Percentiles rank a stretch among this genome's conserved stretches.
Evolutionary conservation across 1,140 invertebrate species (phyloP).

Genomic region (Hylaeus volcanicus): DNA sequence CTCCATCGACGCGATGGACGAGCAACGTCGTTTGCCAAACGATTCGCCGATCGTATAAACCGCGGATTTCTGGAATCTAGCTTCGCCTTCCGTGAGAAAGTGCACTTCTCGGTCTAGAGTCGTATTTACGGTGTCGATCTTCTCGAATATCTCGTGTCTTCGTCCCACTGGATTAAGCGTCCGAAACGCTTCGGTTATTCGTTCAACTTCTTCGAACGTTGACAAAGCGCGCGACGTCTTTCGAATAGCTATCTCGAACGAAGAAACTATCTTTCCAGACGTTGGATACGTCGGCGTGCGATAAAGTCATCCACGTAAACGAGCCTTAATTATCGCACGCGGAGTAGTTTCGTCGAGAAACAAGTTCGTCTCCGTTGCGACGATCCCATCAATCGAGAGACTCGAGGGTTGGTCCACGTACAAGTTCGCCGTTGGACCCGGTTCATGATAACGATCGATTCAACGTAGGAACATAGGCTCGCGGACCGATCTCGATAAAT

Average conservation of each 20-base stretch:
- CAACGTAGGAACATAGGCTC: neutral
- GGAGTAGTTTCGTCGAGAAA: neutral
- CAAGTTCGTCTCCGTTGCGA: neutral
- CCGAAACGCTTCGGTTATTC: too few species aligned
- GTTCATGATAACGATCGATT: slow-evolving; percentile 32
- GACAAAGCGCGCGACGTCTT: too few species aligned
- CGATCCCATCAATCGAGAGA: neutral
- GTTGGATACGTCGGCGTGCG: neutral
- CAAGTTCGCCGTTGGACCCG: neutral
- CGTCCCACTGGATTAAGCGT: too few species aligned
- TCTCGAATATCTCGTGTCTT: too few species aligned
- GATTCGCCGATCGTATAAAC: slow-evolving; percentile 12
- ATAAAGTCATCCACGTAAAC: slow-evolving; percentile 9
- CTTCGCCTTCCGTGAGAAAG: slow-evolving; percentile 45
- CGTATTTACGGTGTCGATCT: too few species aligned
- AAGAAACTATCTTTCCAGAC: neutral
- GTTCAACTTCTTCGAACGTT: too few species aligned
- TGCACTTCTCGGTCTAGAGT: neutral
- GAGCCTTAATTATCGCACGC: neutral
- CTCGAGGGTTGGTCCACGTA: neutral
- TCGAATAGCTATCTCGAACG: too few species aligned
- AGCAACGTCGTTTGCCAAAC: slow-evolving; percentile 17
- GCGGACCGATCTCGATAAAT: slow-evolving; percentile 66
- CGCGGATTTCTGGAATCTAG: slow-evolving; percentile 27
- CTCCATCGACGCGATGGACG: neutral